Percentiles rank a stretch among this genome's conserved stretches.
These are phyloP conservation scores for Acipenser ruthenus DNA, from an alignment of 2,797 vertebrate genomes.

Conservation along the genomic window DNA sequence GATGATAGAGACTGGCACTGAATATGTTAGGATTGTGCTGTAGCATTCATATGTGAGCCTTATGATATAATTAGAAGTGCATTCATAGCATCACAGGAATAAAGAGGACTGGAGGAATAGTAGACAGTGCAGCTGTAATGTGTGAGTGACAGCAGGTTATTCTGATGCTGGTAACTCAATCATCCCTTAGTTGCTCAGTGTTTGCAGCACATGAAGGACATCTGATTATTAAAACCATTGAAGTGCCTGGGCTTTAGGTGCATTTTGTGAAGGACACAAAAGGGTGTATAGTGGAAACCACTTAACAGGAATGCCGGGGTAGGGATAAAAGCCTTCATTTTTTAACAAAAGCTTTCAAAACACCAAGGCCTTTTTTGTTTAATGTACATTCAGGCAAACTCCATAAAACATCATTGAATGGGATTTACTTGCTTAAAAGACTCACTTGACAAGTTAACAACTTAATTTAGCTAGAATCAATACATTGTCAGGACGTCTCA, in stretches of 20 bases:
- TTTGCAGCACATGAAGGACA: constrained; percentile 12
- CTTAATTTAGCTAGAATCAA: not conserved
- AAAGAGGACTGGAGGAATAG: constrained; percentile 1
- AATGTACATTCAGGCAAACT: not conserved
- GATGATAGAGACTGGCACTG: constrained; percentile 17
- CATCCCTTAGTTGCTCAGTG: constrained; percentile 16
- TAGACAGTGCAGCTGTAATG: constrained; percentile 3
- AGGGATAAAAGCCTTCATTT: not conserved
- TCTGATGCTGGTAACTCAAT: constrained; percentile 19
- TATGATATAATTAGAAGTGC: constrained; percentile 21
- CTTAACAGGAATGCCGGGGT: constrained; percentile 10
- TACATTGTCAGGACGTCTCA: not conserved
- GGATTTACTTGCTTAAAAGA: not conserved
- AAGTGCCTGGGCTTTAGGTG: constrained; percentile 13
- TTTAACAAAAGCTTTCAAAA: constrained; percentile 11
- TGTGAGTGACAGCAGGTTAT: constrained; percentile 16
- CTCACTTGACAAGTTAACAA: not conserved
- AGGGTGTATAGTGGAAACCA: constrained; percentile 13
- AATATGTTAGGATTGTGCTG: constrained; percentile 14
- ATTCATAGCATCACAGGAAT: constrained; percentile 9
- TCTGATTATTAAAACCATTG: constrained; percentile 22
- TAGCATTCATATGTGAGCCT: constrained; percentile 5
- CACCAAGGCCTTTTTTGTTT: constrained; percentile 1
- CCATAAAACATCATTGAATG: not conserved
- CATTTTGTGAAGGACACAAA: constrained; percentile 28